A percentile compares a stretch with the other conserved stretches of the same genome.
Evolutionary conservation across 2,113 vertebrate genomes (phyloP).

Genomic region (Epinephelus cyanopodus): DNA sequence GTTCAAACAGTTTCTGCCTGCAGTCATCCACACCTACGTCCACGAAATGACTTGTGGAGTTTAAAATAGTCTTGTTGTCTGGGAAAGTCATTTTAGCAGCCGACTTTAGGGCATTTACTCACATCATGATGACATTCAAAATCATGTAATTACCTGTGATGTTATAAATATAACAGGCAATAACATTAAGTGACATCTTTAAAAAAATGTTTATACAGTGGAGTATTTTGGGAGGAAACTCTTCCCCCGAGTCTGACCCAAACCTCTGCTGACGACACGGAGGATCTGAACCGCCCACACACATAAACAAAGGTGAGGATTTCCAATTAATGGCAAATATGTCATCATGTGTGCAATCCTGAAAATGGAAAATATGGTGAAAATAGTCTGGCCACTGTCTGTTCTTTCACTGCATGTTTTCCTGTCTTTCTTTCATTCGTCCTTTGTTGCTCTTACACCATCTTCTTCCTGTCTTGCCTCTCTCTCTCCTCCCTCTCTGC

Average conservation of each 20-base stretch:
- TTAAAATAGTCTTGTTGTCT: slow-evolving; percentile 19
- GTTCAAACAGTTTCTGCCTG: neutral
- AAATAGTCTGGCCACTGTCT: slow-evolving; percentile 26
- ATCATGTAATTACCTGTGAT: slow-evolving; percentile 20
- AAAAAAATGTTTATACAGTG: slow-evolving; percentile 26
- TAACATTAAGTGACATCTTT: slow-evolving; percentile 13
- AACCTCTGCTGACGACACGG: slow-evolving; percentile 29
- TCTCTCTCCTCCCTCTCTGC: neutral
- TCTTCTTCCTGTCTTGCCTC: no score
- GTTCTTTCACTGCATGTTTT: neutral
- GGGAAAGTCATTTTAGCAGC: slow-evolving; percentile 10
- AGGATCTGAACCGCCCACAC: slow-evolving; percentile 18
- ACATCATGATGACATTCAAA: slow-evolving; percentile 19
- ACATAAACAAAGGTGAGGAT: slow-evolving; percentile 39
- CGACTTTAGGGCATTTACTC: neutral
- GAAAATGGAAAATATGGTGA: slow-evolving; percentile 18
- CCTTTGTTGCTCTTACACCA: neutral
- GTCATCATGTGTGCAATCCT: slow-evolving; percentile 19
- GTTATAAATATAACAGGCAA: slow-evolving; percentile 15
- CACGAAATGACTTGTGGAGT: neutral
- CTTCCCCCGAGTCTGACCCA: slow-evolving; percentile 20
- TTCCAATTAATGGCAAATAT: slow-evolving; percentile 29
- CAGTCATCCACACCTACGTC: slow-evolving; percentile 2
- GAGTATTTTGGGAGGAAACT: slow-evolving; percentile 37
- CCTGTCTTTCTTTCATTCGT: neutral